Base-by-base conservation (phyloP, 2,113 vertebrate genomes). In the Budorcas taxicolor region DNA sequence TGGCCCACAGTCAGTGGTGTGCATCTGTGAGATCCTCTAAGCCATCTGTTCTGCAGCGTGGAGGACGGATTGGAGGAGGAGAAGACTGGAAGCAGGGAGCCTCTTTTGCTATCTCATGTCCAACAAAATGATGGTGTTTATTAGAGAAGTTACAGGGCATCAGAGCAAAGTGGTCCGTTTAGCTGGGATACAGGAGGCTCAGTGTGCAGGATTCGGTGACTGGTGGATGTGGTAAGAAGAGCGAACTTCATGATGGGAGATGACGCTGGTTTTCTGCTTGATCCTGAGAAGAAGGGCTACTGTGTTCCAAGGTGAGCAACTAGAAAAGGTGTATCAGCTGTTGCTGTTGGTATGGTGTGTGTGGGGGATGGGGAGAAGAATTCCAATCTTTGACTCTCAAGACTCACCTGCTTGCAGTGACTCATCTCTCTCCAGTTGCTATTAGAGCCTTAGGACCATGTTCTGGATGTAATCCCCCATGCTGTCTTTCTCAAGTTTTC, bases 31-130 rank as follows among this genome's bases (percentile, higher is more conserved):
- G 11, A 4, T 47, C 40, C 50, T 58, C 31, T 9, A 52, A 76
- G 7, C 14, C 16, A 1, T 33, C 2, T 3, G 25, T 83, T 82
- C 31, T 36, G 4, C 43, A 60, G 31, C 0, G 0, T 74, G 7
- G 53, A 89, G 50, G 71, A 31, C 3, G 4, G 36, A 6, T 15
- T 58, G 29, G 23, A 76, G 45, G 53, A 52, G 60, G 57, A 2
- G 1, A 9, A 62, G 17, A 29, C 8, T 47, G 33, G 47, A 13
- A 29, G n/a, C 15, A 17, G 57, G 45, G 29, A 67, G 19, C 10
- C 43, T 78, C n/a, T 80, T 80, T 71, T n/a, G 25, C 1, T 40
- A 57, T 33, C 36, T 8, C 6, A 9, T 3, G 7, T 6, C 15
- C 45, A 11, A 29, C 31, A 31, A 0, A 25, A 0, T 55, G 82